These are phyloP conservation scores for Andrena trimmerana DNA, from an alignment of 2,888 invertebrate genomes.

Conservation along the genomic window DNA sequence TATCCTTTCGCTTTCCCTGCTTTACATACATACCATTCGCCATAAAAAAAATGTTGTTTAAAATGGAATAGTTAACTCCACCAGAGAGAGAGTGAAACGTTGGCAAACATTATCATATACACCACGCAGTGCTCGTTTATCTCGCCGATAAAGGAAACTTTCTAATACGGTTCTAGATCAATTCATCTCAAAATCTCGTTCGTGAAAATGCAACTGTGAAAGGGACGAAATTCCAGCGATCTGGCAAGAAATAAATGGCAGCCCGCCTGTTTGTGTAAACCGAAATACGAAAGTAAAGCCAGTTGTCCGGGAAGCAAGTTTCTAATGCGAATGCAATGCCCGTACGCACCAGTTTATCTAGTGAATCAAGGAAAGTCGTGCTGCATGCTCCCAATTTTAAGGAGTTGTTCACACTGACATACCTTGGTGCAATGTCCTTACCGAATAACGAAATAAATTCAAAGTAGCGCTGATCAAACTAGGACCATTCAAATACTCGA, in stretches of 20 bases:
- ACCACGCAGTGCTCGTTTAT: background rate
- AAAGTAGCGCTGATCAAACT: background rate
- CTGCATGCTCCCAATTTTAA: constrained; percentile 69
- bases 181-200: background rate
- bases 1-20: no score
- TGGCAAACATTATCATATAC: background rate
- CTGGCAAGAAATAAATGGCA: constrained; percentile 1
- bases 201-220: background rate
- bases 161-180: background rate
- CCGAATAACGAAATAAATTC: background rate
- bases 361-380: constrained; percentile 71
- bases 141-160: constrained; percentile 2
- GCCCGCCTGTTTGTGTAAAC: constrained; percentile 45
- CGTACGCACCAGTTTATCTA: constrained; percentile 66
- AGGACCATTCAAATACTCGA: background rate
- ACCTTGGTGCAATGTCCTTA: background rate
- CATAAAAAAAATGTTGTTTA: no score
- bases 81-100: background rate
- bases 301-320: constrained; percentile 74
- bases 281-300: constrained; percentile 61
- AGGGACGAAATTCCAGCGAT: background rate
- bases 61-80: no score
- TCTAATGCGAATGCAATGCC: constrained; percentile 72
- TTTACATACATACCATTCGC: no score
- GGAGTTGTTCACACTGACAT: constrained; percentile 6